These are phyloP conservation scores for Zaprionus inermis DNA, from an alignment of 1,140 invertebrate species.

Conservation along the genomic window DNA sequence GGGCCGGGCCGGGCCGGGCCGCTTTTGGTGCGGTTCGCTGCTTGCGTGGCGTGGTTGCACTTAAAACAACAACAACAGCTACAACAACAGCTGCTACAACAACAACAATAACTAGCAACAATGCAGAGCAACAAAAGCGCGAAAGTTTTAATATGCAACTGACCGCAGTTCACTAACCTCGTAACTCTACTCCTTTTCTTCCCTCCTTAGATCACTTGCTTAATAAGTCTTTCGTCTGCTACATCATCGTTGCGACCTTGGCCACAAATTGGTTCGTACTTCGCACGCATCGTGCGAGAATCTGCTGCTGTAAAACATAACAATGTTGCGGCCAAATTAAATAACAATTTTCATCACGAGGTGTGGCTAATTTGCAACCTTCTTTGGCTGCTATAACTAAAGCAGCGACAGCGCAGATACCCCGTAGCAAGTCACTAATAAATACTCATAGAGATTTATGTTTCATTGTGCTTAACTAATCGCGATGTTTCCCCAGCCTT, in stretches of 20 bases:
- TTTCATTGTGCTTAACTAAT: neutral
- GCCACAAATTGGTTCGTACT: neutral
- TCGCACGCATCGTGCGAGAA: constrained; percentile 22
- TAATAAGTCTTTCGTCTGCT: neutral
- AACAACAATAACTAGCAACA: no score
- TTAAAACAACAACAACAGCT: neutral
- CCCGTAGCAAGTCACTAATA: neutral
- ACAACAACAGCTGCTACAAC: neutral
- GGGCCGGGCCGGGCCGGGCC: neutral
- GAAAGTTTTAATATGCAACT: constrained; percentile 29
- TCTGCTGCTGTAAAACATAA: constrained; percentile 19
- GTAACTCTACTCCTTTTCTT: neutral
- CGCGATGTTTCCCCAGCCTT: neutral
- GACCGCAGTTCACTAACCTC: constrained; percentile 14
- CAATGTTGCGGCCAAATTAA: constrained; percentile 36
- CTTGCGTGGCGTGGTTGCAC: constrained; percentile 5
- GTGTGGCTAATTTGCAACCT: constrained; percentile 17
- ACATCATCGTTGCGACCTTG: neutral
- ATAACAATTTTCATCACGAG: constrained; percentile 28
- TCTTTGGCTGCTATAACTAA: no score
- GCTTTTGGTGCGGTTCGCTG: constrained; percentile 5
- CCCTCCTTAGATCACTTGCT: neutral
- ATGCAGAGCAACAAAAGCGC: no score
- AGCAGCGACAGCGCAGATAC: neutral
- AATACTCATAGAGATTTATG: neutral